These are phyloP conservation scores for Dysmachus trigonus DNA, from an alignment of 2,888 invertebrate genomes.

Conservation along the genomic window DNA sequence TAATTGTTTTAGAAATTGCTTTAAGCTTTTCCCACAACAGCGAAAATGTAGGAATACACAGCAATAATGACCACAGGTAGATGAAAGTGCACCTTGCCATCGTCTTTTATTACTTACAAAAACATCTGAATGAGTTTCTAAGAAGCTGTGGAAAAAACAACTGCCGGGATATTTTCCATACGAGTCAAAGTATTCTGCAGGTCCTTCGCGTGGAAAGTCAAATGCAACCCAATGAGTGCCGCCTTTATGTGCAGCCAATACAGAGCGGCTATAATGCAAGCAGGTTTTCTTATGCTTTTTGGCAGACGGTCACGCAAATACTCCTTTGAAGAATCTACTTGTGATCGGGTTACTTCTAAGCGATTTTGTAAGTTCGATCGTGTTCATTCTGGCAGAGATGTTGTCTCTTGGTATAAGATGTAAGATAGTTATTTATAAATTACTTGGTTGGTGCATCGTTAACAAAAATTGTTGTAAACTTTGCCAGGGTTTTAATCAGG, in stretches of 20 bases:
- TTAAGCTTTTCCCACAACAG: neutral
- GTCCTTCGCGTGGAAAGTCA: neutral
- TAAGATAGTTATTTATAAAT: too few species aligned
- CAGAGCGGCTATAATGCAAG: neutral
- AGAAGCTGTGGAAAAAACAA: neutral
- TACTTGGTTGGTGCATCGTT: too few species aligned
- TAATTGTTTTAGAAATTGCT: neutral
- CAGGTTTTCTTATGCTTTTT: neutral
- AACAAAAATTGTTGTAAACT: too few species aligned
- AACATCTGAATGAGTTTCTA: neutral
- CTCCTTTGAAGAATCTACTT: neutral
- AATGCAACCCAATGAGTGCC: neutral
- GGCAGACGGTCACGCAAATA: neutral
- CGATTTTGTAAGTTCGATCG: neutral
- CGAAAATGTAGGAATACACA: neutral
- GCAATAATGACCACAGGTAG: too few species aligned
- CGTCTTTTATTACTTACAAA: too few species aligned
- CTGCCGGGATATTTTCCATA: neutral
- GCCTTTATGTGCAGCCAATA: neutral
- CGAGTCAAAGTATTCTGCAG: neutral
- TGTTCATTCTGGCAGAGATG: slow-evolving; percentile 16
- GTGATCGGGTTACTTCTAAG: neutral
- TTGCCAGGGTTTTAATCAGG: too few species aligned
- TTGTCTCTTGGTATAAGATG: too few species aligned
- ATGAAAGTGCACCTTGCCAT: too few species aligned